Evolutionary conservation across 2,113 vertebrate genomes (phyloP).

Genomic region (Sclerurus mexicanus): DNA sequence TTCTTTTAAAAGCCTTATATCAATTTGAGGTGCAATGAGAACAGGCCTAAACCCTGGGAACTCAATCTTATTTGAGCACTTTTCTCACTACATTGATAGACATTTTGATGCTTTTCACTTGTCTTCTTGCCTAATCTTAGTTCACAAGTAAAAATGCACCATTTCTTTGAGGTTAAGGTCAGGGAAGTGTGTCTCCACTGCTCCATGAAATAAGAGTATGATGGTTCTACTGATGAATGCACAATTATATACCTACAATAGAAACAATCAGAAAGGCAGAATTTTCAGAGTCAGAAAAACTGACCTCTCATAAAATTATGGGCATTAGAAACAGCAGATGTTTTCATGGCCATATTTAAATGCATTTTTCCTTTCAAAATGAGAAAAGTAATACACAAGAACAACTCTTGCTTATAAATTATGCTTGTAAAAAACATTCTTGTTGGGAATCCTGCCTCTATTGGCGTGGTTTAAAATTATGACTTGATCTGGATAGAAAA

Average conservation of each 20-base stretch:
- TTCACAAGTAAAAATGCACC: background rate
- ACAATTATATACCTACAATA: background rate
- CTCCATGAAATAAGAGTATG: background rate
- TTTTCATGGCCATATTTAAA: background rate
- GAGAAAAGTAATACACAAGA: background rate
- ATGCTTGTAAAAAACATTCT: too few relatives aligned
- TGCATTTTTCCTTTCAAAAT: background rate
- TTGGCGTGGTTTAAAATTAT: background rate
- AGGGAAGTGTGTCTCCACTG: background rate
- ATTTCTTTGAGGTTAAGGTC: background rate
- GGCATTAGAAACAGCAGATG: background rate
- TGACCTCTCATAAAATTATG: background rate
- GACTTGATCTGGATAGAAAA: background rate
- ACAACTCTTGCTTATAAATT: accelerated
- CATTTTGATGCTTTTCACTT: background rate
- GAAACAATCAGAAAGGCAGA: background rate
- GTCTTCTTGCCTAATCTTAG: background rate
- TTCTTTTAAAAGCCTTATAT: background rate
- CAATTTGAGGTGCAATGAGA: background rate
- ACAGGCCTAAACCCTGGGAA: background rate
- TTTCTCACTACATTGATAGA: background rate
- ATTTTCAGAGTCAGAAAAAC: background rate
- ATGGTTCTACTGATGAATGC: background rate
- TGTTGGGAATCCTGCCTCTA: background rate
- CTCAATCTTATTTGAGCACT: background rate